phyloP scores from a whole-genome alignment of 2,888 invertebrate species.

The Pasiphila rectangulata region DNA sequence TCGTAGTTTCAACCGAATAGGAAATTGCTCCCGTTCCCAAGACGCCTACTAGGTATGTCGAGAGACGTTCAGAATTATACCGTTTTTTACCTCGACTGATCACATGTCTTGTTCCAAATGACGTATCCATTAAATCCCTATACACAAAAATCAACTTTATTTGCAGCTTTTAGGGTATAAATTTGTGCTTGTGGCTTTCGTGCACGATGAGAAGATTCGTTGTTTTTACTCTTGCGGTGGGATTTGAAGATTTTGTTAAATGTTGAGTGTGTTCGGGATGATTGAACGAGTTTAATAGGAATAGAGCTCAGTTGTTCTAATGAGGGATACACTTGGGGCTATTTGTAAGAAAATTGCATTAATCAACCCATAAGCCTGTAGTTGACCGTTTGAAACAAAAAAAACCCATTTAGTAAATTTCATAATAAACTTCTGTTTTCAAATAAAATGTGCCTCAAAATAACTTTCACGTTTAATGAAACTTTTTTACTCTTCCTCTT shows the following conservation, averaged over 20 bases:
- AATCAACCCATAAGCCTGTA: slow-evolving; percentile 6
- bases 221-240: slow-evolving; percentile 67
- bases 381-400: no score
- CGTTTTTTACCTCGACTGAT: slow-evolving; percentile 63
- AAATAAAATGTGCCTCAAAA: neutral
- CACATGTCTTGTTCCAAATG: slow-evolving; percentile 41
- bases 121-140: slow-evolving; percentile 39
- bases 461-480: no score
- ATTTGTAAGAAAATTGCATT: neutral
- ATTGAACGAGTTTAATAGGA: slow-evolving; percentile 43
- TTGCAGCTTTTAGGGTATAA: slow-evolving; percentile 4
- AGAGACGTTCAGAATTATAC: slow-evolving; percentile 70
- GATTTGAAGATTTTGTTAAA: slow-evolving; percentile 69
- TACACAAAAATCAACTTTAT: slow-evolving; percentile 16
- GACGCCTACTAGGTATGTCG: slow-evolving; percentile 61
- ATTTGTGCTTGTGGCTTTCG: slow-evolving; percentile 21
- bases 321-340: neutral
- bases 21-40: slow-evolving; percentile 66
- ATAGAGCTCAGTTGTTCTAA: slow-evolving; percentile 17
- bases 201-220: slow-evolving; percentile 52
- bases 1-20: slow-evolving; percentile 59
- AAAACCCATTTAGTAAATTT: no score
- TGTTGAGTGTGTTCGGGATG: slow-evolving; percentile 60
- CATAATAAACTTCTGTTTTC: no score
- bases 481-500: no score